Evolutionary conservation across 2,113 vertebrate genomes (phyloP).

Genomic region (Chamaea fasciata): DNA sequence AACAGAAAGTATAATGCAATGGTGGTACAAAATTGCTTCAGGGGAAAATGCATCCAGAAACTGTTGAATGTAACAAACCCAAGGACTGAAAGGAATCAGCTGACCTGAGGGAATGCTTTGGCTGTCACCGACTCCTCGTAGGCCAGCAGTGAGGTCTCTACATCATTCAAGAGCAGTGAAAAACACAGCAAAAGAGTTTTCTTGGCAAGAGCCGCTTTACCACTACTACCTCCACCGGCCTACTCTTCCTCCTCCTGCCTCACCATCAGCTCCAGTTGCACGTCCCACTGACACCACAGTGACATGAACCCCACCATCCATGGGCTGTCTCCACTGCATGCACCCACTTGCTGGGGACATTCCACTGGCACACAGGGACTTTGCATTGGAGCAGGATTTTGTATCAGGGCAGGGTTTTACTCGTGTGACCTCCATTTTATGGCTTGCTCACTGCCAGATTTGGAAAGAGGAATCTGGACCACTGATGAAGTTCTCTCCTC

Average conservation of each 20-base stretch:
- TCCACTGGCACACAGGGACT: neutral
- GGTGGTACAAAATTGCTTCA: neutral
- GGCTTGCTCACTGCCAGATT: neutral
- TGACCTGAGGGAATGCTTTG: neutral
- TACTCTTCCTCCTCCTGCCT: neutral
- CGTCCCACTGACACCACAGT: neutral
- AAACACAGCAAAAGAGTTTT: neutral
- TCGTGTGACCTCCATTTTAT: neutral
- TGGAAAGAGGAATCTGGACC: neutral
- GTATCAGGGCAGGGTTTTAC: neutral
- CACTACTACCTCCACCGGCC: neutral
- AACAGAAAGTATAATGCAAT: neutral
- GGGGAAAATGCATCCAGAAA: neutral
- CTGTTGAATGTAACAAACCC: neutral
- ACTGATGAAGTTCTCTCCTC: neutral
- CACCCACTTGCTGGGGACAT: neutral
- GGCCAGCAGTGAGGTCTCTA: neutral
- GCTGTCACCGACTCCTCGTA: accelerated
- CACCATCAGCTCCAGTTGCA: neutral
- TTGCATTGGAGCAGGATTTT: neutral
- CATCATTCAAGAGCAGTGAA: neutral
- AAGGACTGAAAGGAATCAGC: neutral
- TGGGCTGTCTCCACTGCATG: accelerated
- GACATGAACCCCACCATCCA: accelerated
- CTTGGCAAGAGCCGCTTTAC: neutral